These are phyloP conservation scores for Amphipyra berbera DNA, from an alignment of 2,888 invertebrate species.

Conservation along the genomic window DNA sequence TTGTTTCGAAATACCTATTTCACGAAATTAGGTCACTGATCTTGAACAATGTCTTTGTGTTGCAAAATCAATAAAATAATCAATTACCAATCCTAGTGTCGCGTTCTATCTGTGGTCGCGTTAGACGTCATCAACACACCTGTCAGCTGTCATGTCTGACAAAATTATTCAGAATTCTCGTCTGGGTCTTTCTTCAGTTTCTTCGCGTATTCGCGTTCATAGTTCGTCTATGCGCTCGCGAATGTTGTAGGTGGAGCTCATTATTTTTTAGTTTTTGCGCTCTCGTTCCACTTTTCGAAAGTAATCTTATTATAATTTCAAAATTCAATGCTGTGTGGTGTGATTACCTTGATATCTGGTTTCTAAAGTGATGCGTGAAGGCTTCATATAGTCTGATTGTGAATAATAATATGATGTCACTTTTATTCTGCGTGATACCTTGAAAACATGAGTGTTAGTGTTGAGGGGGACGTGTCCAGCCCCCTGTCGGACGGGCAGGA, in stretches of 20 bases:
- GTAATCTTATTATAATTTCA: slow-evolving; percentile 73
- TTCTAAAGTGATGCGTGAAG: slow-evolving; percentile 74
- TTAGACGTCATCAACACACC: slow-evolving; percentile 73
- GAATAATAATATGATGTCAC: slow-evolving; percentile 88
- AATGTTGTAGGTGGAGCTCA: slow-evolving; percentile 82
- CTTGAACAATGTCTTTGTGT: slow-evolving; percentile 49
- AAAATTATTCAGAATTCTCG: slow-evolving; percentile 48
- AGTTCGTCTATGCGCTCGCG: slow-evolving; percentile 70
- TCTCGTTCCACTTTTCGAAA: slow-evolving; percentile 88
- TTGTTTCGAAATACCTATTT: slow-evolving; percentile 4
- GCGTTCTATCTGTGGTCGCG: no score
- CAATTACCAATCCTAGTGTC: slow-evolving; percentile 64
- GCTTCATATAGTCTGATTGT: slow-evolving; percentile 67
- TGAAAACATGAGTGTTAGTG: slow-evolving; percentile 88
- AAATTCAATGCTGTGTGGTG: slow-evolving; percentile 65
- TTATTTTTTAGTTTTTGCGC: slow-evolving; percentile 76
- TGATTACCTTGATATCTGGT: slow-evolving; percentile 63
- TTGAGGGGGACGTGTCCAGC: slow-evolving; percentile 82
- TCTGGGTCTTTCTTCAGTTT: no score
- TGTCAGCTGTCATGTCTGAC: slow-evolving; percentile 75
- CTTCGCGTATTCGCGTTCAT: slow-evolving; percentile 54
- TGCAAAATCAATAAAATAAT: slow-evolving; percentile 59
- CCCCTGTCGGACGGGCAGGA: slow-evolving; percentile 84
- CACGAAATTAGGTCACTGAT: slow-evolving; percentile 39
- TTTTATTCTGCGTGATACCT: slow-evolving; percentile 79